phyloP scores from a whole-genome alignment of 1,140 invertebrate species.

The Camponotus floridanus region DNA sequence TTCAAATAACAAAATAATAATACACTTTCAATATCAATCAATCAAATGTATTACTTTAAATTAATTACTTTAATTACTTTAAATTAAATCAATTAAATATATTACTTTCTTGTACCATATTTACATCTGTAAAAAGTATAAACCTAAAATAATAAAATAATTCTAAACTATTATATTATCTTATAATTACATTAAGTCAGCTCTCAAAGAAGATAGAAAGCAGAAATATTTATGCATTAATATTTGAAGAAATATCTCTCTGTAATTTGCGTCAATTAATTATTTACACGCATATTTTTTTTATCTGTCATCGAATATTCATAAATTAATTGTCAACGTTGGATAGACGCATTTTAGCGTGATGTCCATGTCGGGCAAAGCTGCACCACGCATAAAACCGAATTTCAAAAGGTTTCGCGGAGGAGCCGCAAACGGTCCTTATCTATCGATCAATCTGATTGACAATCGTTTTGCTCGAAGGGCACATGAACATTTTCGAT shows the following conservation, averaged over 20 bases:
- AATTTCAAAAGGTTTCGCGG: slow-evolving; percentile 55
- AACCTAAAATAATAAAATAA: not conserved
- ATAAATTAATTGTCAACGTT: slow-evolving; percentile 50
- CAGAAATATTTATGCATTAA: not conserved
- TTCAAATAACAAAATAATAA: not conserved
- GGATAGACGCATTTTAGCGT: slow-evolving; percentile 46
- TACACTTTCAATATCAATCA: not conserved
- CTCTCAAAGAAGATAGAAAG: not conserved
- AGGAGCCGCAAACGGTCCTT: slow-evolving; percentile 42
- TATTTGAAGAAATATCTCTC: slow-evolving; percentile 2
- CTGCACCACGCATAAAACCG: slow-evolving; percentile 35
- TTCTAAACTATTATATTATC: too few relatives aligned
- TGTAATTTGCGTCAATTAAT: slow-evolving; percentile 35
- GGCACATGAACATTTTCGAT: slow-evolving; percentile 59
- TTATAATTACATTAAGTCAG: not conserved
- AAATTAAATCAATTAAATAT: not conserved
- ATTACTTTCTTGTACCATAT: not conserved
- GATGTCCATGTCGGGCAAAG: slow-evolving; percentile 30
- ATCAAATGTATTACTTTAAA: not conserved
- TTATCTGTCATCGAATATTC: slow-evolving; percentile 42
- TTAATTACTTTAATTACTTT: not conserved
- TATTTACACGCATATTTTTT: slow-evolving; percentile 9
- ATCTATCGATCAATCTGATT: slow-evolving; percentile 65
- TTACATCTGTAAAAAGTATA: not conserved
- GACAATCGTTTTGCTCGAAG: slow-evolving; percentile 59